Percentiles rank a stretch among this genome's conserved stretches.
Conservation (phyloP, 2,797 vertebrate species). For the Bradypus variegatus region DNA sequence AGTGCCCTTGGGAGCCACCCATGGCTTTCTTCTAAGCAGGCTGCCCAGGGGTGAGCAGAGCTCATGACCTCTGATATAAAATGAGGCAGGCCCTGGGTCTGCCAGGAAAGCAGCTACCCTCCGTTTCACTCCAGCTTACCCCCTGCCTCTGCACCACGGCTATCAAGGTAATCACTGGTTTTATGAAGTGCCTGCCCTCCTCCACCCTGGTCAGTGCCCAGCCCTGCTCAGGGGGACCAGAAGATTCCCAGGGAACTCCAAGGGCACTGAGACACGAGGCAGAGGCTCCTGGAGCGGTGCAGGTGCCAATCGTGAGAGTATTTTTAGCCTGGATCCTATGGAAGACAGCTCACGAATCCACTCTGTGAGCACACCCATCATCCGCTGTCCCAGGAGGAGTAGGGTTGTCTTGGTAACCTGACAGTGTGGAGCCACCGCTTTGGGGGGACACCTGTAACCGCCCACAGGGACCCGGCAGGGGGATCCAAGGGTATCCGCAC, state of each 20-base stretch:
- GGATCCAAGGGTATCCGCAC: not conserved
- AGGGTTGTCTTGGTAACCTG: constrained; percentile 50
- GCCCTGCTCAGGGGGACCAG: not conserved
- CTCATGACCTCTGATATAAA: not conserved
- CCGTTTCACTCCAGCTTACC: not conserved
- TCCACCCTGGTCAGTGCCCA: not conserved
- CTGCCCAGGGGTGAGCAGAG: not conserved
- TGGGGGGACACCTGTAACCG: constrained; percentile 30
- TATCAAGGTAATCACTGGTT: not conserved
- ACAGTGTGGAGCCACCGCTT: not conserved
- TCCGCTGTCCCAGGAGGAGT: constrained; percentile 30
- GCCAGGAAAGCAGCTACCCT: not conserved
- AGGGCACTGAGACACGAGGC: not conserved
- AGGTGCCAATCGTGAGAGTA: constrained; percentile 37
- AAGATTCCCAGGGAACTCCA: not conserved
- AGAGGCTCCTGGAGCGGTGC: not conserved
- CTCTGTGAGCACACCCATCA: constrained; percentile 35
- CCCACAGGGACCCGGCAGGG: not conserved
- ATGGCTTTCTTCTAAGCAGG: not conserved
- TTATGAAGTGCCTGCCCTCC: not conserved
- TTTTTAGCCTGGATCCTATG: constrained; percentile 52
- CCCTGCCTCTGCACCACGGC: not conserved
- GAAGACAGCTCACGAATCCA: constrained; percentile 45
- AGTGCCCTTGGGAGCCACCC: not conserved
- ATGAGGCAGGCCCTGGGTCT: not conserved